Base-by-base conservation (phyloP, 2,888 invertebrate species). In the Limenitis camilla region DNA sequence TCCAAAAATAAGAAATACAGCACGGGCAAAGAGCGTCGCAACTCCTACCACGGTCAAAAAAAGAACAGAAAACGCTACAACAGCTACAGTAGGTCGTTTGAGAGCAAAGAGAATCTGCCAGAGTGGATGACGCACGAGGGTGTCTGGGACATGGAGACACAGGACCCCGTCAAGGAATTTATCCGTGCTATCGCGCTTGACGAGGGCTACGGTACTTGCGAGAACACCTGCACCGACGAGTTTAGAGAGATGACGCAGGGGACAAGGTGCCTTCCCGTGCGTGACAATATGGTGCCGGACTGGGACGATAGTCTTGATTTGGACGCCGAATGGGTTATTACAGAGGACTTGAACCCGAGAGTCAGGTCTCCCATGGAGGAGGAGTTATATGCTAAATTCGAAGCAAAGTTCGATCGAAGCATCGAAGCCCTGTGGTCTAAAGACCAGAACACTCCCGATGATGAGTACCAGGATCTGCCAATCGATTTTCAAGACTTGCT, bases 381-480 rank as follows among this genome's bases (percentile, higher is more conserved):
- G 61, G 86, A 90, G 66, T 75, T 87, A 51, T 88, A 90, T 62
- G 91, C 90, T 5, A 88, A 89, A 63, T 88, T 91, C 64, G 89
- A 90, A 68, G 91, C 92, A 6, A 92, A 92, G 75, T 92, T 92
- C 71, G 90, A 92, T 71, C 88, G 90, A 60, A 91, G 89, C 70
- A 87, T 92, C 59, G 92, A 92, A 72, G 92, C 92, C 36, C 77
- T 92, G 53, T 92, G 92, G 92, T 89, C 84, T 62, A 78, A 89
- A 68, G 79, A 88, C 63, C 81, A 85, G 71, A 74, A 78, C 65
- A 85, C 86, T 7, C 87, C 88, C 6, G 85, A 86, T 56, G 89
- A 89, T 60, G 88, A 89, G 63, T 90, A 89, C 63, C 89, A 90
- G 57, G 90, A 90, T 65, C 74, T 91, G 61, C 90, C 90, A n/a